phyloP scores from a whole-genome alignment of 2,888 invertebrate genomes.

The Heteromyza rotundicornis region DNA sequence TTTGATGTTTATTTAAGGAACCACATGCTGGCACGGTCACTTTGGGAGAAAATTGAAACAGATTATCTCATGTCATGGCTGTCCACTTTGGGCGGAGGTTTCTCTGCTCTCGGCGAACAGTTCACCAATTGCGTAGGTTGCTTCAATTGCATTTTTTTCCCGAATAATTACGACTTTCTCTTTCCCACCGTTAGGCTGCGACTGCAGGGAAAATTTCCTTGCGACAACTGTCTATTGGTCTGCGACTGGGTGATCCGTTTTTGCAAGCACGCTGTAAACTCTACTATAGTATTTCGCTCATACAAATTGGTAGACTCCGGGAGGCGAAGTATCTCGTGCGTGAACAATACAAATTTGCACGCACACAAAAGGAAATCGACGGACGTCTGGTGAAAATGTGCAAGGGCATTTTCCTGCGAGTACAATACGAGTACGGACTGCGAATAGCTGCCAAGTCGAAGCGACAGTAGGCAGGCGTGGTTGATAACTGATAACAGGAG shows the following conservation, averaged over 20 bases:
- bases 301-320: conserved; percentile 78
- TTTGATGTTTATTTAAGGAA: conserved; percentile 60
- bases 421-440: conserved; percentile 64
- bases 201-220: conserved; percentile 88
- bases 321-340: conserved; percentile 70
- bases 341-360: conserved; percentile 65
- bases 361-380: conserved; percentile 63
- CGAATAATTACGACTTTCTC: neutral
- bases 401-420: conserved; percentile 83
- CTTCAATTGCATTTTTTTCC: neutral
- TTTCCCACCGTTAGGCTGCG: conserved; percentile 70
- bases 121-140: conserved; percentile 74
- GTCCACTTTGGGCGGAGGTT: conserved; percentile 95
- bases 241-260: conserved; percentile 81
- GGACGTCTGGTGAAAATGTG: conserved; percentile 79
- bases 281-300: conserved; percentile 84
- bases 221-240: conserved; percentile 81
- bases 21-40: conserved; percentile 62
- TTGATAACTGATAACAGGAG: too few species aligned
- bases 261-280: conserved; percentile 83
- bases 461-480: too few species aligned
- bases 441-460: conserved; percentile 26
- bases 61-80: conserved; percentile 92
- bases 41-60: conserved; percentile 74
- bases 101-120: conserved; percentile 92